These are phyloP conservation scores for Pogonognathellus flavescens DNA, from an alignment of 1,140 invertebrate genomes.

Conservation along the genomic window DNA sequence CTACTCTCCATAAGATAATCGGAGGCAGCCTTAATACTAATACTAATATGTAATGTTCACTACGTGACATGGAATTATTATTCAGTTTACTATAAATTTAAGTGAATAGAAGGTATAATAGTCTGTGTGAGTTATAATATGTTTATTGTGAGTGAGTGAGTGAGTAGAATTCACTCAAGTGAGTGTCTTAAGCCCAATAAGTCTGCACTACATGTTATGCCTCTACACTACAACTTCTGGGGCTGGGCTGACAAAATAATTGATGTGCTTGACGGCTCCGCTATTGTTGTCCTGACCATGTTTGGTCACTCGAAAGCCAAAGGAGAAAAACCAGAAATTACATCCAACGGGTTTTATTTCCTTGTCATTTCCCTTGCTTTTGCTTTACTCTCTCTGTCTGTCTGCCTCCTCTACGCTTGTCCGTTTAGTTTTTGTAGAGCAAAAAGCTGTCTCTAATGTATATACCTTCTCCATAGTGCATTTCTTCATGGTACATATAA, in stretches of 20 bases:
- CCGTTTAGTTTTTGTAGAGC: not conserved
- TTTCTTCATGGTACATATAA: not conserved
- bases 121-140: not conserved
- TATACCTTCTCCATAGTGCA: not conserved
- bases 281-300: constrained; percentile 49
- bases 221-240: not conserved
- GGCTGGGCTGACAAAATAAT: constrained; percentile 47
- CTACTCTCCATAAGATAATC: constrained; percentile 48
- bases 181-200: constrained; percentile 13
- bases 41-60: constrained; percentile 31
- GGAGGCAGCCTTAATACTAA: constrained; percentile 34
- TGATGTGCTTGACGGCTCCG: constrained; percentile 45
- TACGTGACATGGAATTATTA: not conserved
- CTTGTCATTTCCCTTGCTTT: constrained; percentile 40
- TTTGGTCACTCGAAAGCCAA: constrained; percentile 26
- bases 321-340: constrained; percentile 46
- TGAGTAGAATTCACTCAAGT: constrained; percentile 20
- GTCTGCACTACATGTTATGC: not conserved
- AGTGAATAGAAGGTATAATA: not conserved
- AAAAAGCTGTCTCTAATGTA: constrained; percentile 4
- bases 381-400: not conserved
- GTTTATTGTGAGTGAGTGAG: not conserved
- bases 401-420: constrained; percentile 10
- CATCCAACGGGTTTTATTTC: constrained; percentile 42
- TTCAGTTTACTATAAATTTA: not conserved